A percentile compares a stretch with the other conserved stretches of the same genome.
Conservation (phyloP, 2,797 vertebrate species). For the Enteromius paludinosus region DNA sequence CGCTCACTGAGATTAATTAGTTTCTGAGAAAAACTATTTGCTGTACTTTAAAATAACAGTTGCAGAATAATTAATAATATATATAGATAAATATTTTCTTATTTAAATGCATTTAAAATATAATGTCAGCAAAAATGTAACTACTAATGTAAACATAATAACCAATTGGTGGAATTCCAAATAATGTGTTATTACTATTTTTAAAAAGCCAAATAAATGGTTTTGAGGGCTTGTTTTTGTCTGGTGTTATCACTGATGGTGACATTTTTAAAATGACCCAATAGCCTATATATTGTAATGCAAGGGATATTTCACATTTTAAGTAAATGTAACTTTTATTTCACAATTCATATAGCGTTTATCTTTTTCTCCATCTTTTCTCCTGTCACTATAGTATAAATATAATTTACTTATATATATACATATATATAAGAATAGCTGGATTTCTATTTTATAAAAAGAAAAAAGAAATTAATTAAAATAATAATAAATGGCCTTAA, state of each 20-base stretch:
- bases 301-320: background rate
- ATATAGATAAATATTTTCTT: no score
- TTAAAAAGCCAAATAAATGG: background rate
- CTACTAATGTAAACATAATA: background rate
- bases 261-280: background rate
- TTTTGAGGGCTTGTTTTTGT: background rate
- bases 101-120: background rate
- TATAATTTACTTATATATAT: no score
- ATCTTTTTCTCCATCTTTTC: background rate
- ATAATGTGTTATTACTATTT: background rate
- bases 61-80: background rate
- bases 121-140: background rate
- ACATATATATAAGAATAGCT: background rate
- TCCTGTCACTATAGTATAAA: background rate
- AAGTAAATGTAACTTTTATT: background rate
- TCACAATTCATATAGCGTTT: background rate
- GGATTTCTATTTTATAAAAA: background rate
- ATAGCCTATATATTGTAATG: background rate
- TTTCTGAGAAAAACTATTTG: background rate
- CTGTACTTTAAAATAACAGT: constrained; percentile 1
- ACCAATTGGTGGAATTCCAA: background rate
- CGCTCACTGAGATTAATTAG: constrained; percentile 55
- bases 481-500: background rate
- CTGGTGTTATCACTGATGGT: background rate
- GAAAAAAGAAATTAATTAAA: no score